A percentile compares a stretch with the other conserved stretches of the same genome.
Evolutionary conservation across 2,113 vertebrate species (phyloP).

Genomic region (Festucalex cinctus): DNA sequence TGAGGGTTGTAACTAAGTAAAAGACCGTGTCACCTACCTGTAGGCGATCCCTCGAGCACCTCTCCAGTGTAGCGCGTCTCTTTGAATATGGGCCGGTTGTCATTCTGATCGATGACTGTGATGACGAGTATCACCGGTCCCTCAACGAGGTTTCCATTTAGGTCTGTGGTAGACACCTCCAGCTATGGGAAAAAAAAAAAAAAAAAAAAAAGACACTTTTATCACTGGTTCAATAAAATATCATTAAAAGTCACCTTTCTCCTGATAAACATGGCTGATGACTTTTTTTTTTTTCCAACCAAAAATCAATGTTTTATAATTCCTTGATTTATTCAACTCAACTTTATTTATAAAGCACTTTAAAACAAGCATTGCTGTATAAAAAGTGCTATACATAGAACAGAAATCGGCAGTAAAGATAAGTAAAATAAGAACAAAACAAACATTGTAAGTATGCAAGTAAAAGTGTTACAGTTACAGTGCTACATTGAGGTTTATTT

Average conservation of each 20-base stretch:
- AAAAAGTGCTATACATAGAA: too few species aligned
- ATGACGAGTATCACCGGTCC: conserved; percentile 81
- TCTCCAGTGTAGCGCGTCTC: conserved; percentile 88
- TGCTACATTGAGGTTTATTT: neutral
- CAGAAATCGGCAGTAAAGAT: too few species aligned
- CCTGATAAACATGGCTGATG: too few species aligned
- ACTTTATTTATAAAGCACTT: too few species aligned
- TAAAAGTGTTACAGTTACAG: too few species aligned
- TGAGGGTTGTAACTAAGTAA: neutral
- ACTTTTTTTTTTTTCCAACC: too few species aligned
- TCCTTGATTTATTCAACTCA: too few species aligned
- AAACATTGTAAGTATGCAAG: too few species aligned
- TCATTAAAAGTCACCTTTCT: neutral
- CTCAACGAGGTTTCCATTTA: conserved; percentile 79
- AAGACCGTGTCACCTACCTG: conserved; percentile 73
- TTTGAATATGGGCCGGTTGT: conserved; percentile 91
- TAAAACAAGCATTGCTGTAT: too few species aligned
- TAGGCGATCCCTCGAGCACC: conserved; percentile 91
- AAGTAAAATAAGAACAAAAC: too few species aligned
- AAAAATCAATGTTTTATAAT: neutral
- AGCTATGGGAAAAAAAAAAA: conserved; percentile 71
- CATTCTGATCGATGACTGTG: conserved; percentile 92
- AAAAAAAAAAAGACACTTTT: neutral
- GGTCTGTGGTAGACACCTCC: conserved; percentile 84
- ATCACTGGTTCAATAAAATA: neutral